A percentile compares a stretch with the other conserved stretches of the same genome.
These are phyloP conservation scores for Schizopygopsis pylzovi DNA, from an alignment of 2,797 vertebrate genomes.

Conservation along the genomic window DNA sequence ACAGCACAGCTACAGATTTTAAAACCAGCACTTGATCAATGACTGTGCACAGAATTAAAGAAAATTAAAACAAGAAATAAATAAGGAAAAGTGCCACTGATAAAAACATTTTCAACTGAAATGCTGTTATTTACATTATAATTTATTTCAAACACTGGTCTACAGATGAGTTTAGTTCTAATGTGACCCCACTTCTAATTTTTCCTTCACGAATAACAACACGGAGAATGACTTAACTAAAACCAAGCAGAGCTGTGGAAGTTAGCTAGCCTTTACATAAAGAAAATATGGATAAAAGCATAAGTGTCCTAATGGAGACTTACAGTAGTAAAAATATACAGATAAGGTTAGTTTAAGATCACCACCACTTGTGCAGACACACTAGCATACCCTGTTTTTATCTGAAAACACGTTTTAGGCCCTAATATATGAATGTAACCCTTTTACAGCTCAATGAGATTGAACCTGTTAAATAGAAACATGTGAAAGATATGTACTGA, in stretches of 20 bases:
- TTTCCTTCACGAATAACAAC: slow-evolving; percentile 1
- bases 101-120: slow-evolving; percentile 48
- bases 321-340: slow-evolving; percentile 56
- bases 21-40: background rate
- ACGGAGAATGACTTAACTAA: slow-evolving; percentile 4
- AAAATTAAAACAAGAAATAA: slow-evolving; percentile 34
- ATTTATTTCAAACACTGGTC: slow-evolving; percentile 29
- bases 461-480: slow-evolving; percentile 4
- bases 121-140: slow-evolving; percentile 45
- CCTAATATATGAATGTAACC: slow-evolving; percentile 11
- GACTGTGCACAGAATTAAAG: background rate
- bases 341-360: slow-evolving; percentile 19
- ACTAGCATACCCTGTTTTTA: slow-evolving; percentile 60
- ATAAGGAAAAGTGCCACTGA: slow-evolving; percentile 16
- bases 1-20: slow-evolving; percentile 6
- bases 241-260: slow-evolving; percentile 15
- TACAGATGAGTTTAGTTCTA: slow-evolving; percentile 18
- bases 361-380: slow-evolving; percentile 59
- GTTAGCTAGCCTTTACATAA: slow-evolving; percentile 10
- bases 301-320: slow-evolving; percentile 12
- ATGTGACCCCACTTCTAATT: slow-evolving; percentile 7
- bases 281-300: background rate
- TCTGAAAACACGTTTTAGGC: slow-evolving; percentile 19
- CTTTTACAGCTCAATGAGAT: background rate
- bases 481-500: background rate